phyloP scores from a whole-genome alignment of 1,140 invertebrate genomes.

The Drosophila insularis region DNA sequence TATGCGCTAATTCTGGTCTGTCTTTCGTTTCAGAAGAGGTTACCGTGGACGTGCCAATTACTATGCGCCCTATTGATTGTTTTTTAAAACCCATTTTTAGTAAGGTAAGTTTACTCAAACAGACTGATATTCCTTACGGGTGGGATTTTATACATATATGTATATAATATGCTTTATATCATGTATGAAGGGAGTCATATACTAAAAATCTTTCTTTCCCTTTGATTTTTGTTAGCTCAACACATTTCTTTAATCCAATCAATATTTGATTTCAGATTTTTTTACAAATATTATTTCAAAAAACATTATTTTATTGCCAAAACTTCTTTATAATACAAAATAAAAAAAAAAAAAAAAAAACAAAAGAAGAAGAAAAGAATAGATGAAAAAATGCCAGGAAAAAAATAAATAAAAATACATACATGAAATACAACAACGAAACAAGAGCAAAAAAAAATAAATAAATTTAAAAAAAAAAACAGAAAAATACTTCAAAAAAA shows the following conservation, averaged over 20 bases:
- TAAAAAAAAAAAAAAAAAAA: constrained; percentile 42
- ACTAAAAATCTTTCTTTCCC: constrained; percentile 3
- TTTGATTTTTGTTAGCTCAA: constrained; percentile 36
- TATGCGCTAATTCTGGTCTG: constrained; percentile 65
- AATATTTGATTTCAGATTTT: constrained; percentile 83
- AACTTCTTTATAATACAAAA: constrained; percentile 68
- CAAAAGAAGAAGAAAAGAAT: constrained; percentile 50
- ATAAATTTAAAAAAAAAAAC: constrained; percentile 49
- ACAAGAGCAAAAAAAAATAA: constrained; percentile 59
- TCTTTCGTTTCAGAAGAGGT: constrained; percentile 81
- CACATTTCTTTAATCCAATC: constrained; percentile 77
- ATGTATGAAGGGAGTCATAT: constrained; percentile 19
- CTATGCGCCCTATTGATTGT: constrained; percentile 81
- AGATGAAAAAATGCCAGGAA: constrained; percentile 62
- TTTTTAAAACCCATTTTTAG: constrained; percentile 60
- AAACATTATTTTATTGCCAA: constrained; percentile 82
- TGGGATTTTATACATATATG: not conserved
- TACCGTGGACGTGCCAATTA: constrained; percentile 81
- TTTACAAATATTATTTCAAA: constrained; percentile 82
- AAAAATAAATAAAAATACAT: constrained; percentile 62
- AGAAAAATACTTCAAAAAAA: constrained; percentile 41
- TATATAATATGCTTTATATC: constrained; percentile 1
- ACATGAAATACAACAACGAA: constrained; percentile 39
- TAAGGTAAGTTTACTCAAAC: constrained; percentile 72
- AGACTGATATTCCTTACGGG: not conserved